Percentiles rank a stretch among this genome's conserved stretches.
These are phyloP conservation scores for Lacerta bilineata DNA, from an alignment of 2,797 vertebrate species.

Conservation along the genomic window DNA sequence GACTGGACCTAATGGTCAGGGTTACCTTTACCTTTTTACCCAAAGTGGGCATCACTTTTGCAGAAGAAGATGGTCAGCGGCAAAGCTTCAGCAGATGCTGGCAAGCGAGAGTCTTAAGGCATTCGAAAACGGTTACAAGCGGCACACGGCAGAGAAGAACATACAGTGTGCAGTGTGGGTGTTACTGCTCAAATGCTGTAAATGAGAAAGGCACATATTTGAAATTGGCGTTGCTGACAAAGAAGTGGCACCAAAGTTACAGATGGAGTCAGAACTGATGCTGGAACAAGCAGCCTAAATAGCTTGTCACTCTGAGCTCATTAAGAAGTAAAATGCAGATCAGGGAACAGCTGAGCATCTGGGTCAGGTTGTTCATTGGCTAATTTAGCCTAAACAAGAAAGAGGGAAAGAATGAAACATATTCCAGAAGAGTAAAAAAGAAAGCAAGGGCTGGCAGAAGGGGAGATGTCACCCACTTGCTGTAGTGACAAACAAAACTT, in stretches of 20 bases:
- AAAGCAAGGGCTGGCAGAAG: constrained; percentile 76
- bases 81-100: constrained; percentile 67
- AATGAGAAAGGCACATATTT: constrained; percentile 80
- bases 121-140: constrained; percentile 72
- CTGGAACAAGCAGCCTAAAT: constrained; percentile 81
- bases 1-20: too few relatives aligned
- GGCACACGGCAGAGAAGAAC: constrained; percentile 72
- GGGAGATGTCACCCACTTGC: constrained; percentile 79
- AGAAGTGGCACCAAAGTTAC: constrained; percentile 81
- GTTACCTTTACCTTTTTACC: too few relatives aligned
- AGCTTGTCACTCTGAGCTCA: constrained; percentile 81
- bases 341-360: constrained; percentile 81
- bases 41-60: constrained; percentile 60
- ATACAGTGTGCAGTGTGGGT: constrained; percentile 74
- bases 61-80: constrained; percentile 67
- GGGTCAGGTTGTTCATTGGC: constrained; percentile 82
- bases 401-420: constrained; percentile 79
- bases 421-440: constrained; percentile 78
- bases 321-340: constrained; percentile 82
- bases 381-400: constrained; percentile 82
- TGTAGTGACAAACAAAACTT: constrained; percentile 78
- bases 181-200: constrained; percentile 75
- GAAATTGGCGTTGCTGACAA: constrained; percentile 81
- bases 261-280: constrained; percentile 82
- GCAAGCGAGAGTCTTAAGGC: constrained; percentile 66